Evolutionary conservation across 2,113 vertebrate genomes (phyloP).

Genomic region (Myiopsitta monachus): DNA sequence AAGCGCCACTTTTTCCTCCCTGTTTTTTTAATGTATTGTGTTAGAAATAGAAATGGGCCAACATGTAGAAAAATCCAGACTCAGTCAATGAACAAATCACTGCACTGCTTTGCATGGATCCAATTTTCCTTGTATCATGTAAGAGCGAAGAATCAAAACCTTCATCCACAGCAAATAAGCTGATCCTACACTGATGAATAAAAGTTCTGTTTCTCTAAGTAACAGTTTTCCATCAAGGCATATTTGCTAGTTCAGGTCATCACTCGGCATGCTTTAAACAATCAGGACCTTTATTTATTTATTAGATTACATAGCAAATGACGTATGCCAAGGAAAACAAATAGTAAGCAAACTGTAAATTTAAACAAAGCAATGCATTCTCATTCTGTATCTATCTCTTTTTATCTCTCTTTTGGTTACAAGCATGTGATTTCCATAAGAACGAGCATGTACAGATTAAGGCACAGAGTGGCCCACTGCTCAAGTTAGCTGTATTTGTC

Average conservation of each 20-base stretch:
- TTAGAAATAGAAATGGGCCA: neutral
- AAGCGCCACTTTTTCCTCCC: neutral
- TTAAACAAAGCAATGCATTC: conserved; percentile 34
- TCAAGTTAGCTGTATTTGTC: neutral
- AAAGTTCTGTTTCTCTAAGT: conserved; percentile 29
- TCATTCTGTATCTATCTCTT: neutral
- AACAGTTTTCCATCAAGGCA: neutral
- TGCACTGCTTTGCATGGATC: neutral
- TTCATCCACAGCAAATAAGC: neutral
- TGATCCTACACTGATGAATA: neutral
- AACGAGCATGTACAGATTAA: neutral
- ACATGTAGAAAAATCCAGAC: neutral
- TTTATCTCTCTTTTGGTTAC: neutral
- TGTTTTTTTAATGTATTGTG: neutral
- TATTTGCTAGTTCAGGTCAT: conserved; percentile 36
- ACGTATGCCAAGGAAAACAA: neutral
- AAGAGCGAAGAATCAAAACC: neutral
- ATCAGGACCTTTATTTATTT: conserved; percentile 43
- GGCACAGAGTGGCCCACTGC: neutral
- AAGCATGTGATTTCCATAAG: neutral
- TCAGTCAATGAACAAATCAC: neutral
- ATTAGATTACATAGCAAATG: conserved; percentile 20
- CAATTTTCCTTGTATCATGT: neutral
- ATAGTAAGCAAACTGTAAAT: neutral
- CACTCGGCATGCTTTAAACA: conserved; percentile 10